Percentiles rank a stretch among this genome's conserved stretches.
Evolutionary conservation across 2,888 invertebrate species (phyloP).

Genomic region (Herminia tarsipennalis): DNA sequence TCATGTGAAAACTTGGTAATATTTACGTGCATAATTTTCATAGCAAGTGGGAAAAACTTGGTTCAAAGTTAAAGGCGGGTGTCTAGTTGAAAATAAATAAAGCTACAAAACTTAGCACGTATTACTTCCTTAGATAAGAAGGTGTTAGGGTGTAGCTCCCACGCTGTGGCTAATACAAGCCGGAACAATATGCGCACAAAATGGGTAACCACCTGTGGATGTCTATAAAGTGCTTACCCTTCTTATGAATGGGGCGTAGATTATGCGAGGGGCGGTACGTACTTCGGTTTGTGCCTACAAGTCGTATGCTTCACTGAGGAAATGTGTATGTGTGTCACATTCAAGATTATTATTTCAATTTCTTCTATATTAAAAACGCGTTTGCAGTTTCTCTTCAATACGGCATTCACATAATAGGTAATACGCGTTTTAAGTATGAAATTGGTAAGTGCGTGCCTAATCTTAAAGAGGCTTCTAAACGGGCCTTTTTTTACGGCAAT

Average conservation of each 20-base stretch:
- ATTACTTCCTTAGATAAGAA: background rate
- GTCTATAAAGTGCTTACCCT: slow-evolving; percentile 40
- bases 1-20: too few relatives aligned
- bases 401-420: too few relatives aligned
- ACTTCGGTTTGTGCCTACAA: slow-evolving; percentile 14
- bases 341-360: background rate
- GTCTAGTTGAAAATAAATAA: too few relatives aligned
- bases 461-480: too few relatives aligned
- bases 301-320: slow-evolving; percentile 1
- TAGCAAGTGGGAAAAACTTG: too few relatives aligned
- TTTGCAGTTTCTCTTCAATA: too few relatives aligned
- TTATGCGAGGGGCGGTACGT: background rate
- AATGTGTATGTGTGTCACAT: too few relatives aligned
- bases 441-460: too few relatives aligned
- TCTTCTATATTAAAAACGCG: background rate
- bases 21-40: too few relatives aligned
- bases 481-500: too few relatives aligned
- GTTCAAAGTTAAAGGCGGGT: too few relatives aligned
- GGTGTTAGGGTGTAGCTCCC: slow-evolving; percentile 9
- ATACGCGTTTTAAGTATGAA: too few relatives aligned
- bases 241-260: slow-evolving; percentile 32
- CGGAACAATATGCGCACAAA: slow-evolving; percentile 34
- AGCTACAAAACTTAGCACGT: background rate
- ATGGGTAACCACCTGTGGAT: slow-evolving; percentile 65
- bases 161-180: slow-evolving; percentile 27